Evolutionary conservation across 2,113 vertebrate species (phyloP).

Genomic region (Cephalopterus ornatus): DNA sequence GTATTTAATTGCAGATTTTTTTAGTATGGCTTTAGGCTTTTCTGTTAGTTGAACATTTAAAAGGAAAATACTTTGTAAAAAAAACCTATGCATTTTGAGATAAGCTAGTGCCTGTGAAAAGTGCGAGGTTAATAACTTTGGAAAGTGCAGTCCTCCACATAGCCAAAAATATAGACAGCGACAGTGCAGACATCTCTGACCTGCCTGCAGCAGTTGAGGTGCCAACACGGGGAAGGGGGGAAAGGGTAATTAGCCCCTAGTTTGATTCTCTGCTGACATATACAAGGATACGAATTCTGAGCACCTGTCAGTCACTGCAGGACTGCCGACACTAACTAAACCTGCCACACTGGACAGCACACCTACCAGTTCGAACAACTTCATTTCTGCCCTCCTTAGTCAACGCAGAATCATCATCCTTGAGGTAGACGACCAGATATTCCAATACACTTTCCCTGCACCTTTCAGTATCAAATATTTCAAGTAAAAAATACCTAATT

Average conservation of each 20-base stretch:
- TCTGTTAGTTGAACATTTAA: neutral
- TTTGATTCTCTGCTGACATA: neutral
- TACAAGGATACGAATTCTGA: neutral
- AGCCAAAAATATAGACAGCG: neutral
- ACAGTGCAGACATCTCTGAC: neutral
- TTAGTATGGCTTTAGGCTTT: conserved; percentile 15
- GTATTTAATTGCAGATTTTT: neutral
- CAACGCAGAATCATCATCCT: neutral
- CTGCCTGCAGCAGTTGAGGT: neutral
- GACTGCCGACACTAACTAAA: neutral
- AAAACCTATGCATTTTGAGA: neutral
- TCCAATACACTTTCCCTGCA: conserved; percentile 22
- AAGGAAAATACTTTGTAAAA: conserved; percentile 25
- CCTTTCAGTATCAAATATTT: conserved; percentile 31
- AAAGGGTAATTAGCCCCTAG: neutral
- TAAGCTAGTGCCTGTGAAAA: neutral
- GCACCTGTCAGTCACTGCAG: neutral
- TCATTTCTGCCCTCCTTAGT: neutral
- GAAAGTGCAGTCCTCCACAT: neutral
- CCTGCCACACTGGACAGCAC: neutral
- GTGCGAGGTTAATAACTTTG: neutral
- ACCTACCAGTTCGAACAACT: neutral
- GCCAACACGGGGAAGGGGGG: neutral
- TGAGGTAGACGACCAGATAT: conserved; percentile 53
- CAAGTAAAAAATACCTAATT: conserved; percentile 28